These are phyloP conservation scores for Orestias chungarensis DNA, from an alignment of 2,797 vertebrate species.

Conservation along the genomic window DNA sequence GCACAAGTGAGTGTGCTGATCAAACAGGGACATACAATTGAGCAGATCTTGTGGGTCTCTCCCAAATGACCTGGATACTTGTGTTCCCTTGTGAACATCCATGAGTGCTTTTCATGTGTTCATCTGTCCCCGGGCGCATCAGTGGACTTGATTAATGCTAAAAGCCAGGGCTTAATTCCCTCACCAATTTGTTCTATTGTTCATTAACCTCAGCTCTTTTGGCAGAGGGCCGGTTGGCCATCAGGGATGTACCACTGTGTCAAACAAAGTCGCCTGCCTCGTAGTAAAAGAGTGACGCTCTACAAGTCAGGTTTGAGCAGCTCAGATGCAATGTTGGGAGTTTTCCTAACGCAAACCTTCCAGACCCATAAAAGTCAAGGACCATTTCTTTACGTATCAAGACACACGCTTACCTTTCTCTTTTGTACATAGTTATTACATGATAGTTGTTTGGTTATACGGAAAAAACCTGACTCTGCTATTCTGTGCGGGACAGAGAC, in stretches of 20 bases:
- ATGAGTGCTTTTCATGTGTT: constrained; percentile 28
- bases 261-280: constrained; percentile 13
- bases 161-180: constrained; percentile 50
- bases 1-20: neutral
- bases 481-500: no score
- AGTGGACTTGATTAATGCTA: constrained; percentile 67
- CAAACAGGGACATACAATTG: neutral
- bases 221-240: constrained; percentile 22
- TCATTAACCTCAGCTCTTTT: constrained; percentile 62
- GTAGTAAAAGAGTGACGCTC: neutral
- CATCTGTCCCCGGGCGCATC: constrained; percentile 59
- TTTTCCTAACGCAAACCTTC: no score
- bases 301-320: neutral
- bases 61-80: constrained; percentile 25
- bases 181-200: constrained; percentile 58
- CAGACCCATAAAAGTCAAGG: neutral
- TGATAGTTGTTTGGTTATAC: no score
- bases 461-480: no score
- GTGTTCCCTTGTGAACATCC: constrained; percentile 27
- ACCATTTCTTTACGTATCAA: neutral
- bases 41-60: neutral
- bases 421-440: no score
- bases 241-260: constrained; percentile 4
- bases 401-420: neutral
- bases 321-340: no score